phyloP scores from a whole-genome alignment of 2,797 vertebrate genomes.

The Helicolenus hilgendorfi region DNA sequence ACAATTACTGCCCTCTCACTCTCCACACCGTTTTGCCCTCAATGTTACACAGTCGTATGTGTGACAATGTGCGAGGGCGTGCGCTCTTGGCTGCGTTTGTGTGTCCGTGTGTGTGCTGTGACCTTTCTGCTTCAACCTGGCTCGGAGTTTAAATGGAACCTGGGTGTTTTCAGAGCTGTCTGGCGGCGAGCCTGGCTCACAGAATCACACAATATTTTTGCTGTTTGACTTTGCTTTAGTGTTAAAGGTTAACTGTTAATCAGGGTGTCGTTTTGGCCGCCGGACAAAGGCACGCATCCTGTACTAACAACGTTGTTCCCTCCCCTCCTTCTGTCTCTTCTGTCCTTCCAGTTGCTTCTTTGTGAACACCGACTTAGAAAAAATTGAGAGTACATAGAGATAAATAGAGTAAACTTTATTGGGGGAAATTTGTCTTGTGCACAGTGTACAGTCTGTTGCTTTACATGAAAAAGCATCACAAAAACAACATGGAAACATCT shows the following conservation, averaged over 20 bases:
- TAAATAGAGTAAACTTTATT: neutral
- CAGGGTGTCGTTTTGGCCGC: constrained; percentile 43
- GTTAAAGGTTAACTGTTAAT: constrained; percentile 74
- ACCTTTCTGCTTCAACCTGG: constrained; percentile 64
- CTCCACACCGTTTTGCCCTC: constrained; percentile 5
- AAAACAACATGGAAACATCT: neutral
- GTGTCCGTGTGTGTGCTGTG: constrained; percentile 10
- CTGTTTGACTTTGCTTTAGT: constrained; percentile 63
- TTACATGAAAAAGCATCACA: neutral
- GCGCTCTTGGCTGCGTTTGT: neutral
- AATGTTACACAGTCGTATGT: neutral
- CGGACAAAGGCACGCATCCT: constrained; percentile 19
- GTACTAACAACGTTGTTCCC: neutral
- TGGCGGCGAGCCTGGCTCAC: constrained; percentile 34
- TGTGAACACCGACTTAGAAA: neutral
- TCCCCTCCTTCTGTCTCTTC: constrained; percentile 6
- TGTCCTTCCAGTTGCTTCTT: neutral
- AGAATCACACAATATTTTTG: constrained; percentile 30
- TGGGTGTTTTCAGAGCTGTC: constrained; percentile 52
- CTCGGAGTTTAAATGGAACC: constrained; percentile 54
- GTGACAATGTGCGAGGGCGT: neutral
- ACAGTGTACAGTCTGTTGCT: neutral
- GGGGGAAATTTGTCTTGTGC: neutral
- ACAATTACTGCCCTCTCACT: constrained; percentile 18
- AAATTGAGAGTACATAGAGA: neutral